Percentiles rank a stretch among this genome's conserved stretches.
These are phyloP conservation scores for Mixornis gularis DNA, from an alignment of 2,113 vertebrate genomes.

Conservation along the genomic window DNA sequence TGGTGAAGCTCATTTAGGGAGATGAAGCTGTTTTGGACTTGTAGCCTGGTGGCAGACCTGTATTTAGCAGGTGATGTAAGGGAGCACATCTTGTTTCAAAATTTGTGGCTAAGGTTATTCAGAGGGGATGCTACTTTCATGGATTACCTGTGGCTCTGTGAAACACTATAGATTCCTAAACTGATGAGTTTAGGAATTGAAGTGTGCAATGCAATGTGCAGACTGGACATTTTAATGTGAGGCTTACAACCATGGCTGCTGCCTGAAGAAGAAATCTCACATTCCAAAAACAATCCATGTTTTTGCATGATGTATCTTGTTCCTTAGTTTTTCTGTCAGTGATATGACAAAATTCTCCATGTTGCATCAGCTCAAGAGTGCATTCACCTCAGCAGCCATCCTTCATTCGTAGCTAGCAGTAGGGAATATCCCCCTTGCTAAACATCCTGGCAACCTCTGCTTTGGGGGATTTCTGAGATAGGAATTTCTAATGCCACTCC, in stretches of 20 bases:
- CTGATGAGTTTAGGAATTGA: neutral
- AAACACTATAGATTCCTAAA: neutral
- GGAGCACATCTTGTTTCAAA: neutral
- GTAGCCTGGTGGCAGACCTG: neutral
- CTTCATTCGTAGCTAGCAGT: neutral
- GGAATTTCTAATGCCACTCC: neutral
- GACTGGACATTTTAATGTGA: neutral
- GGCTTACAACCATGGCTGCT: neutral
- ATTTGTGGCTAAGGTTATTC: neutral
- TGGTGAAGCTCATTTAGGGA: neutral
- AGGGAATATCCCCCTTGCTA: neutral
- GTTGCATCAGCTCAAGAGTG: neutral
- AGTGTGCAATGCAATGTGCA: neutral
- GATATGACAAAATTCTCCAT: neutral
- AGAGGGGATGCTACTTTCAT: neutral
- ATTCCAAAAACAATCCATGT: neutral
- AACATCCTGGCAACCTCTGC: rapidly evolving
- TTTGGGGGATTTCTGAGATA: neutral
- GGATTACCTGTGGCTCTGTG: neutral
- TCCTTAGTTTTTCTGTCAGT: neutral
- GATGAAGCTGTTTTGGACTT: neutral
- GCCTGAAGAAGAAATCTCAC: neutral
- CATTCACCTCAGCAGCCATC: neutral
- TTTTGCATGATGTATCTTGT: neutral
- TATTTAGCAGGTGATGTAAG: neutral